Evolutionary conservation across 1,140 invertebrate species (phyloP).

Genomic region (Papilio glaucus): DNA sequence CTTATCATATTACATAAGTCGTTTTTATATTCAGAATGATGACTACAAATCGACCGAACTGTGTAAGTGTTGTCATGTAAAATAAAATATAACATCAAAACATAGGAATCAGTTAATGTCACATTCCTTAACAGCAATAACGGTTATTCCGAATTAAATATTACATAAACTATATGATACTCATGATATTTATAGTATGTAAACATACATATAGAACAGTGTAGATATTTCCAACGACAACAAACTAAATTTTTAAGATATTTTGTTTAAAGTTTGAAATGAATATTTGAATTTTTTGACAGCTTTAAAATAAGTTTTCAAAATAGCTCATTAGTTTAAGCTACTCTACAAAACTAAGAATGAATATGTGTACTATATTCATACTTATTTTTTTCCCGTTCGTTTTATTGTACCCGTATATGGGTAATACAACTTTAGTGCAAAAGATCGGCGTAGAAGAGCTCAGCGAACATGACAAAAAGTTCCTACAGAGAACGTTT

Average conservation of each 20-base stretch:
- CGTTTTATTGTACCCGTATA: too few relatives aligned
- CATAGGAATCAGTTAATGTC: background rate
- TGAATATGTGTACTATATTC: too few relatives aligned
- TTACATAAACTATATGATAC: background rate
- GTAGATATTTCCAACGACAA: background rate
- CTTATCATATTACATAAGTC: background rate
- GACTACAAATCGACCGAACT: background rate
- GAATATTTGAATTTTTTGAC: too few relatives aligned
- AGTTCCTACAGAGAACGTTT: too few relatives aligned
- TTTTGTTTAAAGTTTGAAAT: too few relatives aligned
- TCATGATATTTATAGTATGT: background rate
- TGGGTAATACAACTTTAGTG: too few relatives aligned
- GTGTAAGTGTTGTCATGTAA: background rate
- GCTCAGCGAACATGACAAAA: too few relatives aligned
- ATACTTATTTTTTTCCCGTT: too few relatives aligned
- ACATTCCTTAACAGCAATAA: background rate
- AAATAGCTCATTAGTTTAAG: too few relatives aligned
- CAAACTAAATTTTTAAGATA: background rate
- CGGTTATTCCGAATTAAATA: background rate
- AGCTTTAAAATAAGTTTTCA: too few relatives aligned
- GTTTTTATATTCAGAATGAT: background rate
- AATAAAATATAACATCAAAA: conserved; percentile 21
- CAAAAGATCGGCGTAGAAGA: too few relatives aligned
- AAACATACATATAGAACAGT: background rate
- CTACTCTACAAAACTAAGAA: too few relatives aligned